Evolutionary conservation across 2,888 invertebrate genomes (phyloP).

Genomic region (Caenorhabditis afra): DNA sequence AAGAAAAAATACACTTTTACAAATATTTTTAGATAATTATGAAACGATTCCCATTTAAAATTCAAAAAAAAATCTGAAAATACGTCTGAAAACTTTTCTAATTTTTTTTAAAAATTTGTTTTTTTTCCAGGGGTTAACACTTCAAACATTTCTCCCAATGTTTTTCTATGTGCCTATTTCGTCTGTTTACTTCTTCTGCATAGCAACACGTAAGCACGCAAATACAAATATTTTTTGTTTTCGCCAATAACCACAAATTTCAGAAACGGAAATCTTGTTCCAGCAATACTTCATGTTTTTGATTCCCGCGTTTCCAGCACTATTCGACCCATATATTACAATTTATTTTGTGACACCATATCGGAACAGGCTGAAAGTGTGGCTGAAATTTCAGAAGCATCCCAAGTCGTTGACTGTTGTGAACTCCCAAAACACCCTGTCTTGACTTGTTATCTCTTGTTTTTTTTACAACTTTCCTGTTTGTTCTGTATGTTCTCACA

Average conservation of each 20-base stretch:
- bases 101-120: no score
- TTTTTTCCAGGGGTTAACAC: conserved; percentile 17
- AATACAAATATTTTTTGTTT: no score
- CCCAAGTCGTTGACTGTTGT: neutral
- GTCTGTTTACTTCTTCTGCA: conserved; percentile 12
- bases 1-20: neutral
- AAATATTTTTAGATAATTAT: no score
- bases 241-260: neutral
- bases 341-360: conserved; percentile 39
- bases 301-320: conserved; percentile 2
- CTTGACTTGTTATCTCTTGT: no score
- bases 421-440: no score
- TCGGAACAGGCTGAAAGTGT: neutral
- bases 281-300: conserved; percentile 42
- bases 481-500: no score
- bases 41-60: no score
- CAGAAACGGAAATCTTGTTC: conserved; percentile 28
- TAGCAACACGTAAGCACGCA: conserved; percentile 27
- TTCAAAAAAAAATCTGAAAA: no score
- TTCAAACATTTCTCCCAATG: conserved; percentile 34
- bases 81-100: no score
- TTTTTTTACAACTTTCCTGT: no score
- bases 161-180: conserved; percentile 34
- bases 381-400: neutral
- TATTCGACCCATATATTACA: conserved; percentile 37